phyloP scores from a whole-genome alignment of 1,140 invertebrate species.

The Drosophila mayri region DNA sequence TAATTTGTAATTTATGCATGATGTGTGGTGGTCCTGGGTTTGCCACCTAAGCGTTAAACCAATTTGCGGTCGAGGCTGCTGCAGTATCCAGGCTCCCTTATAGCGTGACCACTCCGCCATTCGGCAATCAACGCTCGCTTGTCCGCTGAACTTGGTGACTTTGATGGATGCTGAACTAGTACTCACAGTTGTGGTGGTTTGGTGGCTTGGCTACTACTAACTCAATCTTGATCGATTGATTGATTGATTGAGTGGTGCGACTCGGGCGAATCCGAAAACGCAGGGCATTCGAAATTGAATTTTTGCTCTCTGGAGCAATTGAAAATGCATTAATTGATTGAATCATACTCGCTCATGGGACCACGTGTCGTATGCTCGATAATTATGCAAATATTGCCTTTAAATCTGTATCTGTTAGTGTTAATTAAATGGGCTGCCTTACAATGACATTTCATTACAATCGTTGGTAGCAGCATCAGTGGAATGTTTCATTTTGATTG shows the following conservation, averaged over 20 bases:
- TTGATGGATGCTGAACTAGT: constrained; percentile 56
- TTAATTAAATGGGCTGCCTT: constrained; percentile 32
- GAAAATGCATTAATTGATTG: constrained; percentile 35
- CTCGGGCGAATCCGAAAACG: not conserved
- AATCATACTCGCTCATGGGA: constrained; percentile 10
- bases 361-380: constrained; percentile 15
- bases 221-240: constrained; percentile 59
- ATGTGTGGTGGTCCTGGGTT: constrained; percentile 27
- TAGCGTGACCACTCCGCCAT: constrained; percentile 11
- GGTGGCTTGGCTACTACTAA: constrained; percentile 28
- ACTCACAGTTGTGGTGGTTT: not conserved
- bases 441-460: constrained; percentile 26
- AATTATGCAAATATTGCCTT: constrained; percentile 31
- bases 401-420: constrained; percentile 16
- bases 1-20: constrained; percentile 66
- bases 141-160: constrained; percentile 40
- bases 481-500: constrained; percentile 39
- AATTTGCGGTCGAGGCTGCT: constrained; percentile 42
- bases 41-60: constrained; percentile 57
- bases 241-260: constrained; percentile 20
- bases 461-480: not conserved
- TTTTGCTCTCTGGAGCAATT: constrained; percentile 6
- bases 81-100: constrained; percentile 5
- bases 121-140: constrained; percentile 9
- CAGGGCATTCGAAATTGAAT: constrained; percentile 23